Evolutionary conservation across 2,113 vertebrate genomes (phyloP), one percentile per base, ranked within the genome.

Genomic region (Chlorodrepanis virens): DNA sequence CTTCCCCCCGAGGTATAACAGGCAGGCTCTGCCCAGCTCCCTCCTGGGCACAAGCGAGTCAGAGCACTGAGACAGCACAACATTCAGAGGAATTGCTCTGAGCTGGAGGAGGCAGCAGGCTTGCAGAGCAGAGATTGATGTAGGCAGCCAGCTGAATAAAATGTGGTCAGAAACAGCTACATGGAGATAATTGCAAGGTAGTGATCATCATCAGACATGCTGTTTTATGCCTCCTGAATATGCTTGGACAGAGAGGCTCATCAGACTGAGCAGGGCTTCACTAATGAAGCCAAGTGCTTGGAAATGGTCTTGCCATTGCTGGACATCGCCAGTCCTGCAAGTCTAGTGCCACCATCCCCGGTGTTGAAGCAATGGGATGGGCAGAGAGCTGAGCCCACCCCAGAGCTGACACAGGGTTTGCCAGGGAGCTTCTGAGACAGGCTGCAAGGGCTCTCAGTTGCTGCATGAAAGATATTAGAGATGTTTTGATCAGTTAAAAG

Each of bases 121-220:
- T 65, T 78, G 45, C 67, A 67, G 40, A 10, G 63, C 25, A 93
- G 39, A 77, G 45, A 29, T 2, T 29, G 25, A 16, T 5, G 1
- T 28, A 42, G 31, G 59, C 87, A 93, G 56, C 5, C 70, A 83
- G 40, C n/a, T 75, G 54, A 91, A 95, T 49, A 79, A 94, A 80
- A 75, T 25, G 23, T 10, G 14, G 50, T 19, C 69, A 76, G 74
- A 74, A 22, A 44, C 7, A 60, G 40, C 35, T 49, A 59, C 49
- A 25, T 0, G 0, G 40, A 61, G 47, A 61, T 50, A 88, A 85
- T 17, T 57, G 33, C 17, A 53, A 83, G 78, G 45, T 16, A 40
- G 12, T 3, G 22, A 64, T 44, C 74, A 24, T 20, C 39, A 52
- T 40, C 31, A 59, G 40, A 17, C n/a, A 5, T 8, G 18, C 52